Conservation (phyloP, 23 tunicate genomes). For the Ascidia mentula region DNA sequence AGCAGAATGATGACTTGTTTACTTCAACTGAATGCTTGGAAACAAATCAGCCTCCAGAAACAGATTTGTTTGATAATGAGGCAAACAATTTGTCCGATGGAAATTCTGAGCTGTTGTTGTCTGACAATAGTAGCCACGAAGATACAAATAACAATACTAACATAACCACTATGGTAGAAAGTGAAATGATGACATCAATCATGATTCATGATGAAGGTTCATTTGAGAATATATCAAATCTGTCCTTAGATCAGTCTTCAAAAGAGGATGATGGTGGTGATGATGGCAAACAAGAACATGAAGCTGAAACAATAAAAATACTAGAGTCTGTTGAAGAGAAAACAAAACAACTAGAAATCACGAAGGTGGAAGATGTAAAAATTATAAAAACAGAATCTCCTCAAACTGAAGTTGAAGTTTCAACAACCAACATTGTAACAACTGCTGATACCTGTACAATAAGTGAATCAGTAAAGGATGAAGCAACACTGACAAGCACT, state of each 20-base stretch:
- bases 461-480: background rate
- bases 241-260: constrained; percentile 27
- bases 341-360: background rate
- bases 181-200: constrained; percentile 35
- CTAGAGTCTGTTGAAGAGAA: too few relatives aligned
- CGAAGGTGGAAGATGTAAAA: background rate
- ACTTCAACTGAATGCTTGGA: too few relatives aligned
- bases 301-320: too few relatives aligned
- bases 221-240: constrained; percentile 39
- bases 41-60: background rate
- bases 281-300: background rate
- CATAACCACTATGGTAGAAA: background rate
- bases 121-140: background rate
- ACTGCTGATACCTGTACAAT: background rate
- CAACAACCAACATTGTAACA: background rate
- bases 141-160: background rate
- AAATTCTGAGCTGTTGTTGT: background rate
- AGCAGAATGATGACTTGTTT: background rate
- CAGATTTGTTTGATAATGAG: background rate
- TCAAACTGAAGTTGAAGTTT: background rate
- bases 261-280: background rate
- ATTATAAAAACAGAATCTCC: background rate
- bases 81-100: background rate
- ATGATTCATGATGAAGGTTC: constrained; percentile 44
- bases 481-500: constrained; percentile 17